Evolutionary conservation across 53 echinoderm and acorn worm species (phyloP).

Genomic region (Zoroaster sp.): DNA sequence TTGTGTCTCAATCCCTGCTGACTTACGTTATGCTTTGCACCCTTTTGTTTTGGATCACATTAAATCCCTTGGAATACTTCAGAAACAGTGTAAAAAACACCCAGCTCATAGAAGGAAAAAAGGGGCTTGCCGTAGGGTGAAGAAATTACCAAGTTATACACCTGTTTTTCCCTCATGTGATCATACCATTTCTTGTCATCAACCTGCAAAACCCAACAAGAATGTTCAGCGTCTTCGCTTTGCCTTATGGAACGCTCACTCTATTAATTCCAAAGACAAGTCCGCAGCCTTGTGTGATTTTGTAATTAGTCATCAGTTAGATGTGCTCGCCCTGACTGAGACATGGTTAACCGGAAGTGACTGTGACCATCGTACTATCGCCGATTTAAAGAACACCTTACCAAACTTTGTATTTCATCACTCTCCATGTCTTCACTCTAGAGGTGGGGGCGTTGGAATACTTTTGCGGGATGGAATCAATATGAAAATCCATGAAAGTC

Average conservation of each 20-base stretch:
- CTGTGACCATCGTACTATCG: too few species aligned
- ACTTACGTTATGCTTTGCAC: not conserved
- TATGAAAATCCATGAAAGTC: too few species aligned
- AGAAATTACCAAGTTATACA: not conserved
- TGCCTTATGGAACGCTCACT: slow-evolving; percentile 31
- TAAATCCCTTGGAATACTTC: not conserved
- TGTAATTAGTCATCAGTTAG: not conserved
- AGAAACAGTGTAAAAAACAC: not conserved
- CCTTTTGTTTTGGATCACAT: not conserved
- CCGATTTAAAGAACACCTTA: too few species aligned
- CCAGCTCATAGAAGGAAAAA: too few species aligned
- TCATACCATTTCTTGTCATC: not conserved
- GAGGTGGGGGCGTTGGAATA: too few species aligned
- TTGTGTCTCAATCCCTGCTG: not conserved
- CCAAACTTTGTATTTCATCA: too few species aligned
- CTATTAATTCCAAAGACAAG: slow-evolving; percentile 14
- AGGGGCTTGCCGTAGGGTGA: not conserved
- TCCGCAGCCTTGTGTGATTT: slow-evolving; percentile 4
- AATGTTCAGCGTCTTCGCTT: not conserved
- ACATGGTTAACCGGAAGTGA: too few species aligned
- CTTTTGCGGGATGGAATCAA: too few species aligned
- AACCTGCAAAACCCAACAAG: not conserved
- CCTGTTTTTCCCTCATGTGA: not conserved
- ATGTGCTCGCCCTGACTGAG: not conserved
- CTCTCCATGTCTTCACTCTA: too few species aligned